Evolutionary conservation across 1,140 invertebrate genomes (phyloP), one percentile per base, ranked within the genome.

Genomic region (Mizuhopecten yessoensis): DNA sequence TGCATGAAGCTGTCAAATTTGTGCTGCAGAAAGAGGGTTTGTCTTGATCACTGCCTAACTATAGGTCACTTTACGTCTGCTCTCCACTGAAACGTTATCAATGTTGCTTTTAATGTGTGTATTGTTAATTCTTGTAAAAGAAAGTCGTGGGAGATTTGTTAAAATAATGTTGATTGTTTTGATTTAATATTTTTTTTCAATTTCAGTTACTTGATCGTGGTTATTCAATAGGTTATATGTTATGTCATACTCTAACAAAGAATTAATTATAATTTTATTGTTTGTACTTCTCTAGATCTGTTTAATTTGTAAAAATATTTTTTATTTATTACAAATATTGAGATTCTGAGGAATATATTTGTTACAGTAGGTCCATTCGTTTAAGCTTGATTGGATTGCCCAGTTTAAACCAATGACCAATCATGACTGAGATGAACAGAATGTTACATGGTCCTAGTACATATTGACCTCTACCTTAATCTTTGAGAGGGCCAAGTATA

Each of bases 1-100:
- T 97, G 33, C 92, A 96, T 2, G 96, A 97, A 92, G 97, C 97
- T 34, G 97, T 97, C 11, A 95, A 97, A 87, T 92, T 97, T 34
- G 97, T 97, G 17, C 97, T 97, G 94, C 93, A 97, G 90, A 96
- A 95, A 89, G 97, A 97, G 86, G 23, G 34, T 34, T 86, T 42
- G 23, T 34, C 49, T 88, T 88, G 45, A 88, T 45, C n/a, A 88
- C 33, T 5, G 57, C n/a, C 15, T n/a, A 29, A 9, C 5, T 13
- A n/a, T 75, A 75, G 57, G 57, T 39, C n/a, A 29, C 57, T 75
- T 5, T 39, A 39, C 5, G 36, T 75, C 23, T 75, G 5, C 87
- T 36, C 34, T 36, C 34, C 34, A 88, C 29, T 36, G 2, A 42
- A 87, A 23, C 15, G 13, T 42, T 88, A 36, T 33, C 34, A 17